phyloP scores from a whole-genome alignment of 2,888 invertebrate genomes.

The Ctena decussata region DNA sequence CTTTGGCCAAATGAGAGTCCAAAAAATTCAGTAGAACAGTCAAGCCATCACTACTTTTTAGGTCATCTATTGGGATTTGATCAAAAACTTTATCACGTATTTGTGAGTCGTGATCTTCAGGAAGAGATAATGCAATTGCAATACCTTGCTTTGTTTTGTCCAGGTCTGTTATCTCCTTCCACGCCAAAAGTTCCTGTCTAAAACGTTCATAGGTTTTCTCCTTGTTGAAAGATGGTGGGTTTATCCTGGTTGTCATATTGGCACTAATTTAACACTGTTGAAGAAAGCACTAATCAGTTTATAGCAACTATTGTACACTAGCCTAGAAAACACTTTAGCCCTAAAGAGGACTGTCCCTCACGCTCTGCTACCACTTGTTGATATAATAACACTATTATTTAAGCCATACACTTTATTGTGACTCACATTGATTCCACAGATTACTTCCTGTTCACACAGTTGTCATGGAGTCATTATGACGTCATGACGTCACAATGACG shows the following conservation, averaged over 20 bases:
- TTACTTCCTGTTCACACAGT: no score
- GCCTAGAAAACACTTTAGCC: no score
- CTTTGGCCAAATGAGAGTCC: constrained; percentile 57
- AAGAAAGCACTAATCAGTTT: background rate
- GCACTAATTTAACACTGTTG: background rate
- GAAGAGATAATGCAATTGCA: constrained; percentile 58
- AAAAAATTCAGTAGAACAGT: constrained; percentile 44
- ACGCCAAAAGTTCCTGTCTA: constrained; percentile 56
- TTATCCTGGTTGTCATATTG: constrained; percentile 41
- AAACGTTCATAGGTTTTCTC: constrained; percentile 47
- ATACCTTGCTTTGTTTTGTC: constrained; percentile 50
- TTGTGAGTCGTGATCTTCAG: constrained; percentile 47
- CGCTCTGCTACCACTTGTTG: no score
- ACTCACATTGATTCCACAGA: no score
- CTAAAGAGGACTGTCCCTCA: no score
- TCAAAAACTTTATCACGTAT: constrained; percentile 61
- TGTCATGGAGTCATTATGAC: no score
- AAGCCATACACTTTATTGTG: no score
- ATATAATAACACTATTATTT: no score
- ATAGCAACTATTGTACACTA: no score
- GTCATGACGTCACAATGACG: no score
- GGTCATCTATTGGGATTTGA: no score
- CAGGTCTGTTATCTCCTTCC: constrained; percentile 57
- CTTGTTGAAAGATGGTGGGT: no score
- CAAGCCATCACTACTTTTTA: constrained; percentile 56